Conservation (phyloP, 1,140 invertebrate species). For the Aradophagus sp. region DNA sequence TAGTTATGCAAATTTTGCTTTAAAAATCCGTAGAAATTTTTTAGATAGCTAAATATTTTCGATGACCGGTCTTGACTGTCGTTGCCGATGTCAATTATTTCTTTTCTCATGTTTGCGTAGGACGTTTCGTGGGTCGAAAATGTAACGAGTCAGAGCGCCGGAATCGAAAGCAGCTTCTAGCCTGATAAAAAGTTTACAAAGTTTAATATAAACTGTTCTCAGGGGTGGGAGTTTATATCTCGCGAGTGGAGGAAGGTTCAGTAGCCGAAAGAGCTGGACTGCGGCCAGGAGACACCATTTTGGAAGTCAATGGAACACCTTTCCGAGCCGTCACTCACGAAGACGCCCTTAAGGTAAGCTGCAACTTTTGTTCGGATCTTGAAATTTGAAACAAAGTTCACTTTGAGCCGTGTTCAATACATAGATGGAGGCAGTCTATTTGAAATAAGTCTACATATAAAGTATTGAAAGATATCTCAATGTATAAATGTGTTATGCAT, state of each 20-base stretch:
- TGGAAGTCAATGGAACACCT: conserved; percentile 91
- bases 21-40: too few species aligned
- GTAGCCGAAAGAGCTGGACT: conserved; percentile 89
- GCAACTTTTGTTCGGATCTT: conserved; percentile 2
- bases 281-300: conserved; percentile 89
- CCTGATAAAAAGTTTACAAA: conserved; percentile 60
- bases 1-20: too few species aligned
- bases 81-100: too few species aligned
- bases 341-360: conserved; percentile 88
- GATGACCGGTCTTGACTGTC: too few species aligned
- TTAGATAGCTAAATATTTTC: too few species aligned
- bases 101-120: neutral
- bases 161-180: conserved; percentile 44
- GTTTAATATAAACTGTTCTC: conserved; percentile 67
- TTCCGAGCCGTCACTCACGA: conserved; percentile 90
- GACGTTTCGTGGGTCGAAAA: conserved; percentile 53
- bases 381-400: too few species aligned
- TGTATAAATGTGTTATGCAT: too few species aligned
- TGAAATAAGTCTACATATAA: too few species aligned
- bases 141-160: conserved; percentile 21
- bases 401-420: too few species aligned
- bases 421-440: too few species aligned
- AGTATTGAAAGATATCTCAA: too few species aligned
- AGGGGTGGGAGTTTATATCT: conserved; percentile 92
- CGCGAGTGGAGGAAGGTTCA: conserved; percentile 89